phyloP scores from a whole-genome alignment of 1,140 invertebrate species.

The Vanessa tameamea region DNA sequence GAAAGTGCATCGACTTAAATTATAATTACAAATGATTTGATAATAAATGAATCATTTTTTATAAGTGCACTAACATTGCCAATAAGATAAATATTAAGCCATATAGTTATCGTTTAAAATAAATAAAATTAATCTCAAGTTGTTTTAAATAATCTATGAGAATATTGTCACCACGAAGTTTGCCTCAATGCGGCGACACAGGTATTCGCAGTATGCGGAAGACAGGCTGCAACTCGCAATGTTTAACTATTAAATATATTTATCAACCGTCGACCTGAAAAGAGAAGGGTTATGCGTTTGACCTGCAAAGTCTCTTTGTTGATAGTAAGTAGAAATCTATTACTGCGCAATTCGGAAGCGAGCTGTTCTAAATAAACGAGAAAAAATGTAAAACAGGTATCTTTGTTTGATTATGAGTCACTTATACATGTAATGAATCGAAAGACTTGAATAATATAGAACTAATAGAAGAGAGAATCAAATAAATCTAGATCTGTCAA shows the following conservation, averaged over 20 bases:
- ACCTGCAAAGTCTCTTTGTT: conserved; percentile 39
- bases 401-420: conserved; percentile 10
- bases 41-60: no score
- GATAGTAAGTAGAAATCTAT: conserved; percentile 43
- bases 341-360: conserved; percentile 39
- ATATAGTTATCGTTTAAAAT: background rate
- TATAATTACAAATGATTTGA: background rate
- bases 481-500: background rate
- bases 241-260: conserved; percentile 46
- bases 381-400: conserved; percentile 5
- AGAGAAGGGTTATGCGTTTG: conserved; percentile 43
- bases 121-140: background rate
- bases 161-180: conserved; percentile 50
- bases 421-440: background rate
- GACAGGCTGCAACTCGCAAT: conserved; percentile 47
- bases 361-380: conserved; percentile 27
- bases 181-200: conserved; percentile 53
- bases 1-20: no score
- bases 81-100: no score
- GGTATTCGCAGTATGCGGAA: conserved; percentile 69
- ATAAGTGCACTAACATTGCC: no score
- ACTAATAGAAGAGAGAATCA: background rate
- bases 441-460: background rate
- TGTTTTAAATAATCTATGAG: conserved; percentile 46
- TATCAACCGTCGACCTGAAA: conserved; percentile 40